Base-by-base conservation (phyloP, 2,113 vertebrate species). In the Ibidorhyncha struthersii region DNA sequence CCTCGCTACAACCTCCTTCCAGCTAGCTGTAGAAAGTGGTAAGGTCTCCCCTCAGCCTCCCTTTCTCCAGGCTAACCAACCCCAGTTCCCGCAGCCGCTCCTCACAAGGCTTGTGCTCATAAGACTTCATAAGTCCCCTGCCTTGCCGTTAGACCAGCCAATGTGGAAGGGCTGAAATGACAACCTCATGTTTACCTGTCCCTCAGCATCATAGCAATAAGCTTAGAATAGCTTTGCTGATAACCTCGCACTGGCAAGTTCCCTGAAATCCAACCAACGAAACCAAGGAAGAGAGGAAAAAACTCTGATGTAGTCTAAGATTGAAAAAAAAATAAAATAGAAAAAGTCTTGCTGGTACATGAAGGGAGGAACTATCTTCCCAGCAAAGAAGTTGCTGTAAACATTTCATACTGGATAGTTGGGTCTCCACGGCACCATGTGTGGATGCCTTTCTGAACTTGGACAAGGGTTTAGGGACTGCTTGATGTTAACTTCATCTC, bases 371-470 rank as follows among this genome's bases (percentile, higher is more conserved):
- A 8, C 3, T 40, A 3, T 34, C 12, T 38, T 79, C 14, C 17
- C 34, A 47, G 36, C 1, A 21, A 56, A 77, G 72, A 50, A 65
- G 38, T 36, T 41, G 45, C 56, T 73, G 36, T 32, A 47, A 34
- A 5, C 20, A 6, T 32, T 50, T 74, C 3, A 1, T 8, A 3
- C 41, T 17, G 47, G 32, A 9, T 8, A 83, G 32, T 47, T 38
- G 52, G 22, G 29, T 19, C 47, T 76, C 69, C 32, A 3, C 1
- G 1, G 38, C 55, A 56, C 41, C 43, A 23, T 0, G 0, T 14
- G 43, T 47, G 49, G 41, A 6, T 5, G 12, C 9, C 7, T 53
- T 61, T 66, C 3, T 10, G 38, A 58, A 40, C 14, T 18, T 3
- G 3, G 38, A 41, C 12, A 18, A 40, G 55, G 36, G 14, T 79